Evolutionary conservation across 2,797 vertebrate genomes (phyloP).

Genomic region (Aldrovandia affinis): DNA sequence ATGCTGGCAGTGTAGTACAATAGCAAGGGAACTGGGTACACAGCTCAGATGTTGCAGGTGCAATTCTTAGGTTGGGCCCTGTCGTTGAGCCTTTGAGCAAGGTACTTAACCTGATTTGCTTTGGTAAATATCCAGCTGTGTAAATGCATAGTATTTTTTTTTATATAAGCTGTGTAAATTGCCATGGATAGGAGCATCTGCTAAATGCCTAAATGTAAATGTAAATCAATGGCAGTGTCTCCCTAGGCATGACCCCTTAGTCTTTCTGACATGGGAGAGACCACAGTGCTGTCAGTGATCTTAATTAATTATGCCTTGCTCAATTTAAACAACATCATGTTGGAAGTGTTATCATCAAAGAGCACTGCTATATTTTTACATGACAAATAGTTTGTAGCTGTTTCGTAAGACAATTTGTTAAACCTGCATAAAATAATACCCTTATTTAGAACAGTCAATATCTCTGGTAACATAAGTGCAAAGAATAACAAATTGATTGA

Average conservation of each 20-base stretch:
- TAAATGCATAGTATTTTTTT: too few relatives aligned
- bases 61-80: too few relatives aligned
- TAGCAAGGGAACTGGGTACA: too few relatives aligned
- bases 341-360: neutral
- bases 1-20: too few relatives aligned
- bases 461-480: neutral
- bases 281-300: neutral
- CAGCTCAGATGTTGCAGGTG: too few relatives aligned
- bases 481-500: slow-evolving; percentile 12
- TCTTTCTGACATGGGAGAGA: neutral
- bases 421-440: neutral
- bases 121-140: too few relatives aligned
- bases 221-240: too few relatives aligned
- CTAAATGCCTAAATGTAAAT: too few relatives aligned
- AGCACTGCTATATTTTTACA: neutral
- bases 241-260: neutral
- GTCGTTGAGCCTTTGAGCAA: too few relatives aligned
- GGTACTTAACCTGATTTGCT: too few relatives aligned
- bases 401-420: neutral
- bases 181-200: too few relatives aligned
- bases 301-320: neutral
- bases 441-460: neutral
- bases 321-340: neutral
- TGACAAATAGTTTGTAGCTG: neutral
- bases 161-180: too few relatives aligned